phyloP scores from a whole-genome alignment of 1,140 invertebrate species.

The Calephelis nemesis region DNA sequence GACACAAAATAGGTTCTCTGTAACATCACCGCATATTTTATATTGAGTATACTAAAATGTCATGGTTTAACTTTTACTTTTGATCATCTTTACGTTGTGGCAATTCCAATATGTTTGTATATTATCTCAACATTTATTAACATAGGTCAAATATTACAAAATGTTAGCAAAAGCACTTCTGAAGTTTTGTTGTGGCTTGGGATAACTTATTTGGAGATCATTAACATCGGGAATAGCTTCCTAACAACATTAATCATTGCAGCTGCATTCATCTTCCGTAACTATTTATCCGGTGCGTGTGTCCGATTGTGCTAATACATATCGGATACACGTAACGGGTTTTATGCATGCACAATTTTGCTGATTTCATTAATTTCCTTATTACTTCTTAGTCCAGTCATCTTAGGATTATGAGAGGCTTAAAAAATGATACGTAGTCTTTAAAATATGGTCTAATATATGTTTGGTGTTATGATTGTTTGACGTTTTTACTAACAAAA shows the following conservation, averaged over 20 bases:
- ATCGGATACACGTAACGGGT: constrained; percentile 26
- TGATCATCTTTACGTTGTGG: background rate
- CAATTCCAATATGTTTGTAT: constrained; percentile 1
- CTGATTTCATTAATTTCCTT: constrained; percentile 29
- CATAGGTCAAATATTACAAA: constrained; percentile 29
- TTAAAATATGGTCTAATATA: too few relatives aligned
- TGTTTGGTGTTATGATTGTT: too few relatives aligned
- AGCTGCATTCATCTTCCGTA: constrained; percentile 58
- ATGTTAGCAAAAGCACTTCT: constrained; percentile 46
- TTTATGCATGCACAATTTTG: constrained; percentile 48
- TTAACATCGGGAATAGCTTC: constrained; percentile 39
- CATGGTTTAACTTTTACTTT: constrained; percentile 5
- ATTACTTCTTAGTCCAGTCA: background rate
- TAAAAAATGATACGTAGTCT: too few relatives aligned
- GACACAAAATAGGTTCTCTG: too few relatives aligned
- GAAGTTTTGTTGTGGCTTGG: constrained; percentile 78
- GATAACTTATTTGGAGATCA: constrained; percentile 51
- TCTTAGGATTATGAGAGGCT: too few relatives aligned
- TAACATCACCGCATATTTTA: too few relatives aligned
- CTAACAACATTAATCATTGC: constrained; percentile 65
- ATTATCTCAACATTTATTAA: background rate
- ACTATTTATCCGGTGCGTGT: constrained; percentile 21
- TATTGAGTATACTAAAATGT: background rate
- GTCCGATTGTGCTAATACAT: constrained; percentile 18
- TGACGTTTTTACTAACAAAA: too few relatives aligned